Conservation (phyloP, 2,888 invertebrate species). For the Sarcophaga variegata region DNA sequence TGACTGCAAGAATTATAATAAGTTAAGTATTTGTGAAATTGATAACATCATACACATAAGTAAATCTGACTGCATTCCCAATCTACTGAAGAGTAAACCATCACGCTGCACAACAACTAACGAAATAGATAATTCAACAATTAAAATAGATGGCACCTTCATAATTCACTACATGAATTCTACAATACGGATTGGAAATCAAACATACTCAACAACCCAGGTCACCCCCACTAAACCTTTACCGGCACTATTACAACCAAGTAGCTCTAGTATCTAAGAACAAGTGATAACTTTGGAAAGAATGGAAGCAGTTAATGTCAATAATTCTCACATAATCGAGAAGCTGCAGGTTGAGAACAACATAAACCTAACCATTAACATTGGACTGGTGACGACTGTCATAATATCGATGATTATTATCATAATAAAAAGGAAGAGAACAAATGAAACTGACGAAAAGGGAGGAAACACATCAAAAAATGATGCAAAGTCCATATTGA, state of each 20-base stretch:
- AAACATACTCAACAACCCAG: conserved; percentile 9
- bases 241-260: too few species aligned
- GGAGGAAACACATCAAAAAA: too few species aligned
- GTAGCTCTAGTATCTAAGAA: too few species aligned
- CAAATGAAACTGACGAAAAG: not conserved
- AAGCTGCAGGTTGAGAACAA: conserved; percentile 18
- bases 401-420: not conserved
- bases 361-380: conserved; percentile 15
- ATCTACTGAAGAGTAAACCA: conserved; percentile 22
- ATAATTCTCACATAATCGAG: conserved; percentile 20
- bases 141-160: conserved; percentile 17
- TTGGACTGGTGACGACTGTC: not conserved
- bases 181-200: conserved; percentile 5
- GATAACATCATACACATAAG: not conserved
- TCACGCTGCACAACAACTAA: conserved; percentile 35
- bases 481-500: too few species aligned
- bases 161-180: conserved; percentile 23
- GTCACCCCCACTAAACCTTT: not conserved
- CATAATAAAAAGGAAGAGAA: not conserved
- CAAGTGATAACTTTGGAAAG: conserved; percentile 1
- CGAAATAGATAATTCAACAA: conserved; percentile 23
- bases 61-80: conserved; percentile 12
- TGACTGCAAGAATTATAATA: too few species aligned
- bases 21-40: too few species aligned
- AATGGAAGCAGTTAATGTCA: conserved; percentile 20